Evolutionary conservation across 2,113 vertebrate species (phyloP).

Genomic region (Hippopotamus amphibius): DNA sequence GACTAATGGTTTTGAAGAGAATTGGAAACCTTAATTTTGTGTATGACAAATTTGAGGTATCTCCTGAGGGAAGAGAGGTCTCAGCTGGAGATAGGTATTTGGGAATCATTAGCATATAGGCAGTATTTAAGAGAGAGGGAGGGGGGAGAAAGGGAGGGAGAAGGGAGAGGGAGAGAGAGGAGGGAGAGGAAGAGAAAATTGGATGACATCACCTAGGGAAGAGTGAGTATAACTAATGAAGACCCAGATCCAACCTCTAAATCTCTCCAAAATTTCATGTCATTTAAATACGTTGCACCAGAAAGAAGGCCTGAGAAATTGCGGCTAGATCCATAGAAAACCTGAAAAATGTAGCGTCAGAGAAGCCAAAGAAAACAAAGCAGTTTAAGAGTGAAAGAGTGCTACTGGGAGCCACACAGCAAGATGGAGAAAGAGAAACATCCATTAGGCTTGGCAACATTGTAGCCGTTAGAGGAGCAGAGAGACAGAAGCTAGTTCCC

Average conservation of each 20-base stretch:
- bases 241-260: background rate
- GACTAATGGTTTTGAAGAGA: background rate
- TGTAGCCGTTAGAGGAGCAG: background rate
- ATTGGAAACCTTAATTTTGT: background rate
- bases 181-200: background rate
- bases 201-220: background rate
- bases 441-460: background rate
- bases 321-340: background rate
- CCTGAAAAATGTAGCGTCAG: slow-evolving; percentile 2
- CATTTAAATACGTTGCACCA: background rate
- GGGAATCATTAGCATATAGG: background rate
- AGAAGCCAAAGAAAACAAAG: background rate
- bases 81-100: background rate
- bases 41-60: background rate
- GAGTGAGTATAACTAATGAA: background rate
- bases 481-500: background rate
- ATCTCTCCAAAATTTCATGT: background rate
- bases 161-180: background rate
- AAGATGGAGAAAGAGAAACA: background rate
- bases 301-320: background rate
- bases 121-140: background rate
- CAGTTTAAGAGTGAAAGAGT: background rate
- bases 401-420: background rate
- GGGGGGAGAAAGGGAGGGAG: background rate
- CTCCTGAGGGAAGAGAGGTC: background rate